Percentiles rank a stretch among this genome's conserved stretches.
Evolutionary conservation across 1,140 invertebrate species (phyloP).

Genomic region (Bombus fervidus): DNA sequence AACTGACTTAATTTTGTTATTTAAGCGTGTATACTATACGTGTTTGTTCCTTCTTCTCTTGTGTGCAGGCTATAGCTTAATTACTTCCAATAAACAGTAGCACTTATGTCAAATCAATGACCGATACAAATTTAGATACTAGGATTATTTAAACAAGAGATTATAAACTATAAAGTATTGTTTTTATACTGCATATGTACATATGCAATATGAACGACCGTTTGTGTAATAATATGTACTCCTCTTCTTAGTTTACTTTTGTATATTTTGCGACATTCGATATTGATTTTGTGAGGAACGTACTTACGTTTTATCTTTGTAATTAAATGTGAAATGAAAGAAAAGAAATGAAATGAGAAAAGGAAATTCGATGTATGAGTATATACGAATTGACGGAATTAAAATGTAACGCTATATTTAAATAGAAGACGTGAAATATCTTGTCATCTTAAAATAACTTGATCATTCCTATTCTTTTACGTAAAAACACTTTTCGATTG

Average conservation of each 20-base stretch:
- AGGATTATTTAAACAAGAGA: slow-evolving; percentile 22
- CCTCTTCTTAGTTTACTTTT: slow-evolving; percentile 23
- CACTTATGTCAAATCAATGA: slow-evolving; percentile 8
- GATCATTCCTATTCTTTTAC: not conserved
- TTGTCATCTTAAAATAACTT: not conserved
- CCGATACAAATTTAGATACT: slow-evolving; percentile 8
- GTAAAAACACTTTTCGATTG: not conserved
- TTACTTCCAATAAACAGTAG: slow-evolving; percentile 21
- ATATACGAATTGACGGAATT: not conserved
- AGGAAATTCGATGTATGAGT: not conserved
- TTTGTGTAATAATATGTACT: slow-evolving; percentile 11
- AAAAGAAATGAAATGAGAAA: not conserved
- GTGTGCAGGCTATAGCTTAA: slow-evolving; percentile 22
- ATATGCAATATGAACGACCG: slow-evolving; percentile 4
- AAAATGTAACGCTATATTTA: not conserved
- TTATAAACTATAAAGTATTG: slow-evolving; percentile 3
- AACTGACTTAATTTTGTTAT: not conserved
- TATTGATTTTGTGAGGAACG: slow-evolving; percentile 9
- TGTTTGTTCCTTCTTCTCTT: slow-evolving; percentile 33
- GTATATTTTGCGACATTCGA: slow-evolving; percentile 16
- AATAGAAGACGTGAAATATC: not conserved
- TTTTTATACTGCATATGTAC: not conserved
- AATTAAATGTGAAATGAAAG: not conserved
- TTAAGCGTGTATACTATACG: slow-evolving; percentile 23
- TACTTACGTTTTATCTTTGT: slow-evolving; percentile 17